Base-by-base conservation (phyloP, 2,888 invertebrate genomes). In the Pycnomerus fuliginosus region DNA sequence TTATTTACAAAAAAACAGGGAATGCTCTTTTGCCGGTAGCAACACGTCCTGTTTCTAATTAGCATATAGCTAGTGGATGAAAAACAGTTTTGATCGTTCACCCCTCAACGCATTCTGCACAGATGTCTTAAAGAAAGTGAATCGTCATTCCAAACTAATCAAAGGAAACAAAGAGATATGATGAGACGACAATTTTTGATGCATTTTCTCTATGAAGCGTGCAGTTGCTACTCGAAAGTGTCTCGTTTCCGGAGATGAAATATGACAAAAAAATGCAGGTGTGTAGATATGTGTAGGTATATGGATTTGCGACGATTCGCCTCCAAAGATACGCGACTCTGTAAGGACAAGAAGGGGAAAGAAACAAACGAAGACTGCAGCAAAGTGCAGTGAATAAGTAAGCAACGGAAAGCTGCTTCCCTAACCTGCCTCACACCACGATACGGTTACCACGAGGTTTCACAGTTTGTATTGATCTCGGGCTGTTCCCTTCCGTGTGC, bases 381-480 rank as follows among this genome's bases (percentile, higher is more conserved):
- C 58, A 48, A 62, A 65, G 62, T 67, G 64, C 65, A 65, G 44
- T 50, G 44, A 44, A 53, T 58, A 58, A 60, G 61, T 39, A 44
- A 48, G 45, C 33, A 39, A 45, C 33, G 44, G 24, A 47, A 44
- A 44, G 31, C 39, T 38, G 40, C 38, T 38, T 61, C 69, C 71
- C 69, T 70, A 71, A 70, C 71, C 70, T 70, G 60, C 70, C 71
- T 59, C 70, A 70, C 69, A 68, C 70, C 67, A 68, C 63, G 52
- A 42, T 48, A 49, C 51, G 48, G 43, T 47, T 48, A 50, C 53
- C 57, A 62, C 65, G 64, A 64, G 63, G 61, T 65, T 64, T 65
- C 62, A 60, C 62, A 65, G 66, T 68, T 68, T 68, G 67, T 71
- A 71, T 71, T 71, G 71, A 71, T 71, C 70, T 69, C 67, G 56